Base-by-base conservation (phyloP, 2,113 vertebrate genomes). In the Hyaena hyaena region DNA sequence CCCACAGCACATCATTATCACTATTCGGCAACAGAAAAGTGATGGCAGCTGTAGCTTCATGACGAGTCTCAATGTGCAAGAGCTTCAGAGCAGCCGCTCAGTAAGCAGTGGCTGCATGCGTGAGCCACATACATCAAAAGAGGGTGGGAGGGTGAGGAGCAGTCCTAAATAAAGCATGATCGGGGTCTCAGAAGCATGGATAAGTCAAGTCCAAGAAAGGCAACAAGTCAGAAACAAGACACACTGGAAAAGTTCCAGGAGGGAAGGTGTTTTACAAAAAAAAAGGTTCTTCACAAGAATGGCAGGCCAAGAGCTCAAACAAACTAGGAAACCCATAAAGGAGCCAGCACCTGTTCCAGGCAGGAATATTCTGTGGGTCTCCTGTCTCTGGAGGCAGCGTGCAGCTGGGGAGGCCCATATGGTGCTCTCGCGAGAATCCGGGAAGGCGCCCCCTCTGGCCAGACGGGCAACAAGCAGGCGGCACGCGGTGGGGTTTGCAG, bases 181-280 rank as follows among this genome's bases (percentile, higher is more conserved):
- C 53, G 79, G 21, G 55, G 39, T 48, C 63, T 28, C n/a, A 24
- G 77, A 79, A 50, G 63, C 61, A 55, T 0, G 0, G 4, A 53
- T 10, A 31, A 69, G 68, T 86, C 80, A 79, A 77, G 65, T 24
- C 17, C 23, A 39, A 96, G 68, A n/a, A 69, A 90, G 33, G 19
- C 80, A 92, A 43, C n/a, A 61, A 80, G 45, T 55, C 31, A 87
- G 86, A 95, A 84, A 80, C 33, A 91, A 74, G 55, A 92, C 79
- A 82, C 43, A 45, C 0, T 79, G 39, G 33, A 63, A 71, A 82
- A 71, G 16, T 45, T 65, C 39, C 48, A 81, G 55, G 65, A 69
- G 26, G n/a, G 50, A 39, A 50, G 21, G 17, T 9, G 28, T 76
- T 45, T 76, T 88, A 92, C 66, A 7, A 39, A 5, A 16, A 33